Evolutionary conservation across 2,797 vertebrate species (phyloP), one percentile per base, ranked within the genome.

Genomic region (Lutjanus argentimaculatus): DNA sequence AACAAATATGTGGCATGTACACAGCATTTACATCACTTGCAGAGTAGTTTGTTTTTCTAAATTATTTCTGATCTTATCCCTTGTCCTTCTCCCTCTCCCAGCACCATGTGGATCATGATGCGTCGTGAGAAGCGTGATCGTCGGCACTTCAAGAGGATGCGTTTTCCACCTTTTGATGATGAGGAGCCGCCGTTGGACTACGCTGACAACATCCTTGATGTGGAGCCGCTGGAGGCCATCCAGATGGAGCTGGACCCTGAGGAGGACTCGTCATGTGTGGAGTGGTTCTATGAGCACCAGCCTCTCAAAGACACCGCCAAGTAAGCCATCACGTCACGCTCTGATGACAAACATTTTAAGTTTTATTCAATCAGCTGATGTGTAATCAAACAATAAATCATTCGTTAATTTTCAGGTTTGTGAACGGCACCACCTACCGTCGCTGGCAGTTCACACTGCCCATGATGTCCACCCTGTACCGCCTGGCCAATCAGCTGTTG

Each of bases 101-200:
- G 99, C 48, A 96, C 99, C 0, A 99, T 99, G 99, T 99, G 99
- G 99, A 99, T 99, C 88, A 99, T 99, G 99, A 99, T 99, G 99
- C 97, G 99, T 78, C 95, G 99, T 80, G 99, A 99, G 91, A 99
- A 99, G 83, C 96, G 99, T 63, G 99, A 99, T 71, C 95, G 99
- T 10, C 95, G 98, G 6, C 99, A 99, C 92, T 99, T 99, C 93
- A 99, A 99, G 91, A 96, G 99, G 67, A 99, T 99, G 99, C 97
- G 99, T 0, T 99, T 99, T 75, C 99, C 99, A 0, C 98, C 99
- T 0, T 99, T 99, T 75, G 99, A 99, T 78, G 99, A 99, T 21
- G 99, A 99, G 70, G 99, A 99, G 75, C 99, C 99, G 0, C 99
- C 99, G 0, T 90, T 99, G 77, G 98, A 99, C 94, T 99, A 99